Base-by-base conservation (phyloP, 2,888 invertebrate species). In the Tiliacea aurago region DNA sequence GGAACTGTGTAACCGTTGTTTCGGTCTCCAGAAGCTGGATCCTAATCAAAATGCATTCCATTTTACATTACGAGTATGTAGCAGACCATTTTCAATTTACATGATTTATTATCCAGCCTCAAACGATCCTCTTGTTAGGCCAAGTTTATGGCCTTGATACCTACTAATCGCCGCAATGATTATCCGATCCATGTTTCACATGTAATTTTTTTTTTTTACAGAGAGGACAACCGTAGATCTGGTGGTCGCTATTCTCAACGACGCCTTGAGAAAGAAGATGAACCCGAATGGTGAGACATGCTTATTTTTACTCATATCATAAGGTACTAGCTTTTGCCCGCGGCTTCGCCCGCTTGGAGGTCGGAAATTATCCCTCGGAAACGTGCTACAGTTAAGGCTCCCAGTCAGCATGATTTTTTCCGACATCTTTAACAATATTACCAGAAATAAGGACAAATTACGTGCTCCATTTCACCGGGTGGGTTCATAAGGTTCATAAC, bases 281-380 rank as follows among this genome's bases (percentile, higher is more conserved):
- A 99, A 92, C 99, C 99, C 5, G 99, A 99, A 94, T 99, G 99
- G 98, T 98, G 84, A 91, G 91, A 2, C 28, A 23, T 51, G 18
- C 18, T 45, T 43, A 55, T 49, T 23, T 23, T 41, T 37, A 3
- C 1, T 64, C 1, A n/a, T 23, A 15, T 1, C 4, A 9, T 47
- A 3, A 49, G 2, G 5, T 20, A 10, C n/a, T 28, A 28, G 28
- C 28, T 28, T 28, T 28, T 28, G 28, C 28, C 28, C 3, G 28
- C 28, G 28, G 28, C 28, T 28, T 28, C 28, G 28, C 28, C 28
- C 28, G 28, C 28, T 28, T 2, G 28, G 28, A 28, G 28, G 28
- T 28, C 28, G 28, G 28, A 28, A 28, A 28, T 28, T 28, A 28
- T 28, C 28, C 28, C 28, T 2, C 28, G 28, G 28, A 28, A 28